These are phyloP conservation scores for Macrocentrus cingulum DNA, from an alignment of 1,140 invertebrate genomes.

Conservation along the genomic window DNA sequence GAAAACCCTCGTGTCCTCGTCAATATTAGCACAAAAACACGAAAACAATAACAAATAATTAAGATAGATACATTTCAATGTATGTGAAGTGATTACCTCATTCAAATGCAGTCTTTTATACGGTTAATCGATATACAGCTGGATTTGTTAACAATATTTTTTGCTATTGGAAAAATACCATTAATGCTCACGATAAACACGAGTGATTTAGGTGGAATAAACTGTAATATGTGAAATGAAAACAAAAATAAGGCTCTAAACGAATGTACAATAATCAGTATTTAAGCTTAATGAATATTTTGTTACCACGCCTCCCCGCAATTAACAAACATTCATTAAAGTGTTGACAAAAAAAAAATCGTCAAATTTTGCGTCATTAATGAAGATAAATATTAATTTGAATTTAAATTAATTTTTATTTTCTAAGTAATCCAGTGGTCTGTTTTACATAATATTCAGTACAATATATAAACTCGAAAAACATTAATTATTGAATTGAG, in stretches of 20 bases:
- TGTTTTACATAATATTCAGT: too few species aligned
- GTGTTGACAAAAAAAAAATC: too few species aligned
- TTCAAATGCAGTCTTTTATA: conserved; percentile 8
- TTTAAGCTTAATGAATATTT: conserved; percentile 32
- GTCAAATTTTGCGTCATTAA: too few species aligned
- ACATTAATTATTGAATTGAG: too few species aligned
- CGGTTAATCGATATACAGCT: background rate
- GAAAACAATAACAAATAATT: conserved; percentile 1
- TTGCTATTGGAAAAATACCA: conserved; percentile 2
- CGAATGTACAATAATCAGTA: conserved; percentile 35
- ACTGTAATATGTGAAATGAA: conserved; percentile 3
- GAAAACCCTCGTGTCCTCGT: background rate
- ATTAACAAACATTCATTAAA: too few species aligned
- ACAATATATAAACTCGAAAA: too few species aligned
- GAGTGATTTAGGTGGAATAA: background rate
- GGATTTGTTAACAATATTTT: background rate
- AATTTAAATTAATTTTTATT: too few species aligned
- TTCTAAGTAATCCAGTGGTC: too few species aligned
- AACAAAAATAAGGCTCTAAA: conserved; percentile 30
- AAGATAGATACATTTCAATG: conserved; percentile 5
- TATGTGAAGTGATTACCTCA: conserved; percentile 11
- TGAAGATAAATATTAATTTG: too few species aligned
- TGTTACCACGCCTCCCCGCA: too few species aligned
- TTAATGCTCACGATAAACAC: too few species aligned
- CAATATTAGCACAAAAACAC: background rate